A percentile compares a stretch with the other conserved stretches of the same genome.
Evolutionary conservation across 2,888 invertebrate species (phyloP).

Genomic region (Spodoptera picta): DNA sequence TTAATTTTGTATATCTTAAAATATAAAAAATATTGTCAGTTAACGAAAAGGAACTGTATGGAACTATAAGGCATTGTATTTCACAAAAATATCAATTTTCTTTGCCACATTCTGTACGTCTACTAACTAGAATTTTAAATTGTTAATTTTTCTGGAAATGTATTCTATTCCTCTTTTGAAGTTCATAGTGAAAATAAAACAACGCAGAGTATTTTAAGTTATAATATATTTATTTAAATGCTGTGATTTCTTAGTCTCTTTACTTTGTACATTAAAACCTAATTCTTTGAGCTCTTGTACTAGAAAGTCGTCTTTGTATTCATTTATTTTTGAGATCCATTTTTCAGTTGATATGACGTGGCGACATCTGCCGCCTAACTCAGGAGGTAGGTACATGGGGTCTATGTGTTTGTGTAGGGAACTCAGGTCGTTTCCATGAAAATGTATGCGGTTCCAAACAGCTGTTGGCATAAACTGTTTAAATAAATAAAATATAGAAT

Average conservation of each 20-base stretch:
- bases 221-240: conserved; percentile 5
- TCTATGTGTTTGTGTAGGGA: conserved; percentile 79
- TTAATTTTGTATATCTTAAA: too few relatives aligned
- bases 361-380: conserved; percentile 83
- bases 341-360: conserved; percentile 90
- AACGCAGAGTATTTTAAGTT: not conserved
- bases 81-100: too few relatives aligned
- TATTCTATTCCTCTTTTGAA: too few relatives aligned
- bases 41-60: too few relatives aligned
- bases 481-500: conserved; percentile 92
- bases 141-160: too few relatives aligned
- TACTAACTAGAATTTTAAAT: too few relatives aligned
- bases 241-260: not conserved
- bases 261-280: conserved; percentile 83
- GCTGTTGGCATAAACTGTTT: conserved; percentile 92
- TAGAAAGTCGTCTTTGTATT: conserved; percentile 85
- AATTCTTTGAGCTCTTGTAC: conserved; percentile 90
- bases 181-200: not conserved
- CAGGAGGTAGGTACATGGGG: conserved; percentile 76
- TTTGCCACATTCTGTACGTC: too few relatives aligned
- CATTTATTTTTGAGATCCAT: conserved; percentile 88
- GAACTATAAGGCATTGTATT: too few relatives aligned
- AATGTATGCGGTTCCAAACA: conserved; percentile 88
- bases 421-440: conserved; percentile 78
- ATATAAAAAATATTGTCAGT: too few relatives aligned